Evolutionary conservation across 1,140 invertebrate genomes (phyloP).

Genomic region (Papilio aristodemus): DNA sequence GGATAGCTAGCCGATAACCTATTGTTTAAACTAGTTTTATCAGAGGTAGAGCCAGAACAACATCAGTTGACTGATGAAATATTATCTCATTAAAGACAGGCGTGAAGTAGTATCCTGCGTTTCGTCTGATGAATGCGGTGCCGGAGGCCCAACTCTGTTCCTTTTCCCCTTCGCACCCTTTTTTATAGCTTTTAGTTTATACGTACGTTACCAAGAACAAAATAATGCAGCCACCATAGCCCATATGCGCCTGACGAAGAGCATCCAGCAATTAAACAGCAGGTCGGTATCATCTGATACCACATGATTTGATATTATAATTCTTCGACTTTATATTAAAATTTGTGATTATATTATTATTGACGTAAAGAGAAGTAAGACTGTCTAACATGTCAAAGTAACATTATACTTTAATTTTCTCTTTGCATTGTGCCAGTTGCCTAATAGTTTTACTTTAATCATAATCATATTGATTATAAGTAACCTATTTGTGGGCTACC

Average conservation of each 20-base stretch:
- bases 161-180: too few relatives aligned
- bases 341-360: neutral
- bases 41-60: too few relatives aligned
- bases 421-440: neutral
- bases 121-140: too few relatives aligned
- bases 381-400: neutral
- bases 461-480: too few relatives aligned
- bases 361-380: neutral
- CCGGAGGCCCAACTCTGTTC: too few relatives aligned
- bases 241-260: neutral
- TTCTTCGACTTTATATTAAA: neutral
- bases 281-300: slow-evolving; percentile 1
- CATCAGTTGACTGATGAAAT: too few relatives aligned
- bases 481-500: too few relatives aligned
- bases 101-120: too few relatives aligned
- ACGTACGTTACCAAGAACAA: neutral
- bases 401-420: neutral
- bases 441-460: neutral
- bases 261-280: neutral
- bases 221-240: slow-evolving; percentile 4
- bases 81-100: too few relatives aligned
- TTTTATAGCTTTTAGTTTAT: neutral
- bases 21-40: too few relatives aligned
- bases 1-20: too few relatives aligned
- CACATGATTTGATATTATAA: neutral